phyloP scores from a whole-genome alignment of 2,888 invertebrate species.

The Trilocha varians region DNA sequence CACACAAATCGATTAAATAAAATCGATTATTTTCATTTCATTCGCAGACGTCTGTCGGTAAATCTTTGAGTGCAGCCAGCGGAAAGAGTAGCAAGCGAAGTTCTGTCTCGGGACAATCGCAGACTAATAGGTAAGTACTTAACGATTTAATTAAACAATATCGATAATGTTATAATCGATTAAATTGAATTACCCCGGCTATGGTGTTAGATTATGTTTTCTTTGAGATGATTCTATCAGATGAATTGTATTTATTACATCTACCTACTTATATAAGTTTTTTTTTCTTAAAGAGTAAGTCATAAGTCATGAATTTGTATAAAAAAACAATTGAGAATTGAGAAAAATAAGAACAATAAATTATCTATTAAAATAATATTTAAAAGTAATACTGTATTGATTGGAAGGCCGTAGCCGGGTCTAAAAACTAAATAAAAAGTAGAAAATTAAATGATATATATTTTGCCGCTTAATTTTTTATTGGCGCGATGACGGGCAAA shows the following conservation, averaged over 20 bases:
- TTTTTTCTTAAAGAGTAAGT: too few species aligned
- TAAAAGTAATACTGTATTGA: too few species aligned
- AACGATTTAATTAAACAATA: conserved; percentile 5
- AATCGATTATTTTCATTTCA: not conserved
- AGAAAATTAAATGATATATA: conserved; percentile 46
- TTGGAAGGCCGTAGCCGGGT: not conserved
- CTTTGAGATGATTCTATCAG: too few species aligned
- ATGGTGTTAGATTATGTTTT: too few species aligned
- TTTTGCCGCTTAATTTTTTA: conserved; percentile 66
- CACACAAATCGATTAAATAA: not conserved
- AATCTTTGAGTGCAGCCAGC: conserved; percentile 58
- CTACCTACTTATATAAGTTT: too few species aligned
- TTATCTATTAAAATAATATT: too few species aligned
- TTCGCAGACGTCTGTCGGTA: conserved; percentile 58
- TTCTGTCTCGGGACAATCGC: conserved; percentile 63
- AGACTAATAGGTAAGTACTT: conserved; percentile 57
- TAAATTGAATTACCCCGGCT: conserved; percentile 1
- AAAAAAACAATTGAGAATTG: too few species aligned
- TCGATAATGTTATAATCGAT: not conserved
- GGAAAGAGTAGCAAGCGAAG: conserved; percentile 64
- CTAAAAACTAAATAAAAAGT: not conserved
- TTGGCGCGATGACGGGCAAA: conserved; percentile 32
- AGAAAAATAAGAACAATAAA: too few species aligned
- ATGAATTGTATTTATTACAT: too few species aligned
- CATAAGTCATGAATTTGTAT: too few species aligned